These are phyloP conservation scores for Oeneis ivallda DNA, from an alignment of 2,888 invertebrate genomes.

Conservation along the genomic window DNA sequence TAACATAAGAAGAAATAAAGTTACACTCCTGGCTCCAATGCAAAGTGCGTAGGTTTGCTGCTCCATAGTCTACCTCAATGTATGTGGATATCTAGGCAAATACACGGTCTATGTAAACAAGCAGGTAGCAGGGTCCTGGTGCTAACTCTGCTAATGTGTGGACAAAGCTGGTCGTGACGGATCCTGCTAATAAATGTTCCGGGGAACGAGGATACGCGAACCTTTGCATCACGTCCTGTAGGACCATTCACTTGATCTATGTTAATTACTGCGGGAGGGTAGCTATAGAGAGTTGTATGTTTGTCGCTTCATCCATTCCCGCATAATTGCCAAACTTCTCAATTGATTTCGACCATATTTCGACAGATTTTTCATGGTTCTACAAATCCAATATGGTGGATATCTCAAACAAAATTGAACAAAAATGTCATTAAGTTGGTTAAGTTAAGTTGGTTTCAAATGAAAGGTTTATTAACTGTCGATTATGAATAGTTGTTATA, in stretches of 20 bases:
- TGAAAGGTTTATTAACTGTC: too few relatives aligned
- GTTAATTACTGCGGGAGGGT: background rate
- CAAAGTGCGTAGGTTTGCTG: background rate
- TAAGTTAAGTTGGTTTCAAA: too few relatives aligned
- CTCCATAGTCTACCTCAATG: background rate
- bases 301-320: too few relatives aligned
- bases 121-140: constrained; percentile 67
- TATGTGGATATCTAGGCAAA: constrained; percentile 67
- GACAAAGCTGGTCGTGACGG: constrained; percentile 77
- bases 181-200: constrained; percentile 77
- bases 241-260: constrained; percentile 29
- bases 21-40: too few relatives aligned
- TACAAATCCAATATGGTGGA: too few relatives aligned
- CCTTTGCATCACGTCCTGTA: constrained; percentile 51
- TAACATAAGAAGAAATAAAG: too few relatives aligned
- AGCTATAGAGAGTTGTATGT: too few relatives aligned
- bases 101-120: constrained; percentile 66
- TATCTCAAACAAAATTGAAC: too few relatives aligned
- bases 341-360: too few relatives aligned
- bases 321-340: background rate
- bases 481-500: too few relatives aligned
- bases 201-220: constrained; percentile 67
- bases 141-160: constrained; percentile 79
- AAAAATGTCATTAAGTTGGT: too few relatives aligned
- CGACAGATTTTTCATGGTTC: too few relatives aligned